phyloP scores from a whole-genome alignment of 2,888 invertebrate species.

The Nomada ferruginata region DNA sequence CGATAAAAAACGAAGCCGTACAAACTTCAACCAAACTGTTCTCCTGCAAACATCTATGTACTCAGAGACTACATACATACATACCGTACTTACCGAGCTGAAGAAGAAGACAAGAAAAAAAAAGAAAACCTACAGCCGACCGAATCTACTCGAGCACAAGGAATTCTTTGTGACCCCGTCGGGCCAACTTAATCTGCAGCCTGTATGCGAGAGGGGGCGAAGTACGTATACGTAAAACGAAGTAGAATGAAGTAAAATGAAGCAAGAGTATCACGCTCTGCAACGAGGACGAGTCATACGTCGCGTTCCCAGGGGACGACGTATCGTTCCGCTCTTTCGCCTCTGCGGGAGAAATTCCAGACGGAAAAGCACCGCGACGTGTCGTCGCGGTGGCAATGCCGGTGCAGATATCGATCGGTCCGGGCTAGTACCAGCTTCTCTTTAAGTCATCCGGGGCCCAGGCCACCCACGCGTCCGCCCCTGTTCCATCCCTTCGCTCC shows the following conservation, averaged over 20 bases:
- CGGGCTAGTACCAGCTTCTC: constrained; percentile 81
- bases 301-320: constrained; percentile 33
- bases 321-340: background rate
- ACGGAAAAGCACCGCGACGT: constrained; percentile 40
- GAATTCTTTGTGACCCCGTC: constrained; percentile 51
- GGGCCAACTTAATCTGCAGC: constrained; percentile 44
- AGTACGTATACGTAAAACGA: background rate
- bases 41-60: too few species aligned
- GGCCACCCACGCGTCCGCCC: constrained; percentile 74
- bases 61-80: too few species aligned
- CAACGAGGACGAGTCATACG: constrained; percentile 34
- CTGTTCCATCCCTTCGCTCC: constrained; percentile 35
- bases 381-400: constrained; percentile 57
- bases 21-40: too few species aligned
- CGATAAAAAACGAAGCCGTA: too few species aligned
- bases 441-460: constrained; percentile 81
- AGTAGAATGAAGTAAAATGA: constrained; percentile 12
- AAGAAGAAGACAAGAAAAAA: background rate
- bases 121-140: constrained; percentile 8
- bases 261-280: constrained; percentile 20
- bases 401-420: constrained; percentile 80
- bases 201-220: background rate
- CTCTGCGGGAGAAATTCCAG: constrained; percentile 30
- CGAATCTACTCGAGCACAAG: constrained; percentile 39
- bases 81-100: too few species aligned